These are phyloP conservation scores for Pachyramphus minor DNA, from an alignment of 2,113 vertebrate species.

Conservation along the genomic window DNA sequence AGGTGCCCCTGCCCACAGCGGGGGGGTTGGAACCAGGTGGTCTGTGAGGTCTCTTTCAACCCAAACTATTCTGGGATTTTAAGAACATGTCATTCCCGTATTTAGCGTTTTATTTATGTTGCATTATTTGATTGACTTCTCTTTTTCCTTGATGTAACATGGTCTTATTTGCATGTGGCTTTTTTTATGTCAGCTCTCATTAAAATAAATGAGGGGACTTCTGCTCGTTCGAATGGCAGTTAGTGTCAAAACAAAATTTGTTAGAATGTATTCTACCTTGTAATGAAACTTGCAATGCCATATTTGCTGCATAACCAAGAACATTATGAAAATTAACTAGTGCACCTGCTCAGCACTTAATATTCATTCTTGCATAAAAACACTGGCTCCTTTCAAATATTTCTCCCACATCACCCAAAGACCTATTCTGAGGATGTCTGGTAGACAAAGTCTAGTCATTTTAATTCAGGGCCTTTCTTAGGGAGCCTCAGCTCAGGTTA, in stretches of 20 bases:
- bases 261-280: constrained; percentile 43
- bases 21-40: background rate
- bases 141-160: background rate
- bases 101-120: background rate
- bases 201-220: constrained; percentile 36
- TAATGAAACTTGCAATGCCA: constrained; percentile 45
- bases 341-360: constrained; percentile 51
- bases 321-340: constrained; percentile 61
- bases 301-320: constrained; percentile 50
- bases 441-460: background rate
- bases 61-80: background rate
- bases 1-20: background rate
- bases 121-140: background rate
- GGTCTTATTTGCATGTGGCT: background rate
- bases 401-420: background rate
- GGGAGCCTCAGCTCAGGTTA: background rate
- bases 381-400: background rate
- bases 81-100: background rate
- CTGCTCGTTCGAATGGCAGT: constrained; percentile 56
- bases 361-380: constrained; percentile 26
- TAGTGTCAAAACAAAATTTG: constrained; percentile 62
- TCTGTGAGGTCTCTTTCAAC: background rate
- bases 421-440: background rate
- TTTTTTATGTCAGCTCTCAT: constrained; percentile 19
- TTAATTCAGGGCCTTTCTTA: background rate